Conservation (phyloP, 2,888 invertebrate species). For the Matsumyia berberina region DNA sequence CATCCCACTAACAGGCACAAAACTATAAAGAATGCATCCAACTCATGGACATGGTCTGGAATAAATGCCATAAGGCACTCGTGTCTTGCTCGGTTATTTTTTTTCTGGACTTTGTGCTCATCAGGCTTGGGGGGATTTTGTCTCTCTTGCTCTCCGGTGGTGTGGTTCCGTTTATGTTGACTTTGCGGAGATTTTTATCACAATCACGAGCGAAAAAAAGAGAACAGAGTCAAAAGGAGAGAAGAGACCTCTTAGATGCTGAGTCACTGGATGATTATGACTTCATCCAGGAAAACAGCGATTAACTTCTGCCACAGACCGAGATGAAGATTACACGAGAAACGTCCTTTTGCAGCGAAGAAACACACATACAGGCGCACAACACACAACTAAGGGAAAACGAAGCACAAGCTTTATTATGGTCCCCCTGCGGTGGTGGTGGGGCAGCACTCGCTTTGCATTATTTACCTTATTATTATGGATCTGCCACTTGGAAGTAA, state of each 20-base stretch:
- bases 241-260: conserved; percentile 52
- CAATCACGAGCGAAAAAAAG: conserved; percentile 43
- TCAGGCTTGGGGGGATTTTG: conserved; percentile 2
- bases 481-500: conserved; percentile 72
- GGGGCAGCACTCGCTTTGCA: conserved; percentile 39
- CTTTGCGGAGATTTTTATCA: conserved; percentile 73
- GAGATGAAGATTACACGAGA: conserved; percentile 58
- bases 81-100: conserved; percentile 43
- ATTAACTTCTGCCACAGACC: conserved; percentile 65
- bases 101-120: background rate
- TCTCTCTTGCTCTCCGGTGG: background rate
- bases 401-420: conserved; percentile 49
- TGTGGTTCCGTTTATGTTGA: conserved; percentile 51
- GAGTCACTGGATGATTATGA: conserved; percentile 71
- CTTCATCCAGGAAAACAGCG: conserved; percentile 74
- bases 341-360: conserved; percentile 19
- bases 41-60: conserved; percentile 59
- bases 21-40: conserved; percentile 38
- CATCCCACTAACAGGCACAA: conserved; percentile 27
- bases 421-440: conserved; percentile 18
- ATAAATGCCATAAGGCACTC: conserved; percentile 72
- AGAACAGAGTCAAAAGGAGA: conserved; percentile 14
- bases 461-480: conserved; percentile 75
- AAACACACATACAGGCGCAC: conserved; percentile 9
- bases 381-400: background rate